Evolutionary conservation across 1,140 invertebrate species (phyloP).

Genomic region (Battus philenor): DNA sequence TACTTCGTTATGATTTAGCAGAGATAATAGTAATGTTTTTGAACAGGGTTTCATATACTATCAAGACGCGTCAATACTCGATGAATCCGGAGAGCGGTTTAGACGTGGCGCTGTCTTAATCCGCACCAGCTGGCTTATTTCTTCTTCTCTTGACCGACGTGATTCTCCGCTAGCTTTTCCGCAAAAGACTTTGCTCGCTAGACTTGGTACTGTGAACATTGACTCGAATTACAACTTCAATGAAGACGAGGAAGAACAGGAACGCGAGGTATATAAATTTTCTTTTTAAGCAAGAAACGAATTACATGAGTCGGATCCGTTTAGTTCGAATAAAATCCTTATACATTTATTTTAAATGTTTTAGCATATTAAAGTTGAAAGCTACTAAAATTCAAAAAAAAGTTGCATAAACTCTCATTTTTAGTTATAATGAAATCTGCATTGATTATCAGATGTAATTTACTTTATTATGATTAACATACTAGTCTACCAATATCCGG

Average conservation of each 20-base stretch:
- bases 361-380: too few relatives aligned
- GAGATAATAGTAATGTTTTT: background rate
- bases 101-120: conserved; percentile 45
- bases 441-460: too few relatives aligned
- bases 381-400: too few relatives aligned
- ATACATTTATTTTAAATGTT: too few relatives aligned
- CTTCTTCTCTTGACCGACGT: conserved; percentile 36
- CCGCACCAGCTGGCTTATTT: conserved; percentile 45
- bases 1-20: background rate
- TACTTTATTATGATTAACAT: too few relatives aligned
- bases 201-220: conserved; percentile 41
- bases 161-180: conserved; percentile 36
- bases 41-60: conserved; percentile 56
- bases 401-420: too few relatives aligned
- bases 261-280: conserved; percentile 42
- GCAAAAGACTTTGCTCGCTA: conserved; percentile 50
- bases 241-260: conserved; percentile 65
- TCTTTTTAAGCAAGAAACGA: too few relatives aligned
- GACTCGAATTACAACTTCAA: conserved; percentile 50
- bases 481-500: too few relatives aligned
- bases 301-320: background rate
- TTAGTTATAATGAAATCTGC: too few relatives aligned
- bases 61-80: conserved; percentile 41
- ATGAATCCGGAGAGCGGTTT: conserved; percentile 31
- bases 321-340: too few relatives aligned